Percentiles rank a stretch among this genome's conserved stretches.
Evolutionary conservation across 2,888 invertebrate species (phyloP).

Genomic region (Diadegma fenestrale): DNA sequence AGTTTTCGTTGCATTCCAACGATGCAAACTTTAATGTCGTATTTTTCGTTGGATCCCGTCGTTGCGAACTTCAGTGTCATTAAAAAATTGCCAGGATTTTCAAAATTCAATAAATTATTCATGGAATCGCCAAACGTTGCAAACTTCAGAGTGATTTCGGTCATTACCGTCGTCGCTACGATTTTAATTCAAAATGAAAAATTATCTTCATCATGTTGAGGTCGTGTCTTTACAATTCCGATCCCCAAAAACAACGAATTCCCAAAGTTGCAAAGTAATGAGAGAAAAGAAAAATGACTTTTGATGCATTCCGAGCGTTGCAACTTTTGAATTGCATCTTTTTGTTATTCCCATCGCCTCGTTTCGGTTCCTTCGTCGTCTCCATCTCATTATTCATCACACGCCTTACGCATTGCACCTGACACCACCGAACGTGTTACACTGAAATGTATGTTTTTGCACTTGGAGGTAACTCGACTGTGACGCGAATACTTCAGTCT

Average conservation of each 20-base stretch:
- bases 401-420: constrained; percentile 52
- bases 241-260: neutral
- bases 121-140: no score
- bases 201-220: neutral
- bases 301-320: neutral
- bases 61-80: no score
- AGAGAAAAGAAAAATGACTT: neutral
- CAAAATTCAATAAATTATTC: no score
- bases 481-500: constrained; percentile 42
- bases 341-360: constrained; percentile 26
- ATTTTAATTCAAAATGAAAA: neutral
- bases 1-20: no score
- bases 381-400: constrained; percentile 64
- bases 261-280: neutral
- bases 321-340: neutral
- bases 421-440: neutral
- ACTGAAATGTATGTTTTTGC: constrained; percentile 17
- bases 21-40: no score
- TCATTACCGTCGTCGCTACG: neutral
- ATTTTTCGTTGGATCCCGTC: no score
- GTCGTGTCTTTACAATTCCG: neutral
- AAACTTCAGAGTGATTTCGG: no score
- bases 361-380: constrained; percentile 36
- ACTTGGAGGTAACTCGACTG: constrained; percentile 58
- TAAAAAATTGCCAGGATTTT: no score